Evolutionary conservation across 2,113 vertebrate genomes (phyloP), one percentile per base, ranked within the genome.

Genomic region (Zosterops hypoxanthus): DNA sequence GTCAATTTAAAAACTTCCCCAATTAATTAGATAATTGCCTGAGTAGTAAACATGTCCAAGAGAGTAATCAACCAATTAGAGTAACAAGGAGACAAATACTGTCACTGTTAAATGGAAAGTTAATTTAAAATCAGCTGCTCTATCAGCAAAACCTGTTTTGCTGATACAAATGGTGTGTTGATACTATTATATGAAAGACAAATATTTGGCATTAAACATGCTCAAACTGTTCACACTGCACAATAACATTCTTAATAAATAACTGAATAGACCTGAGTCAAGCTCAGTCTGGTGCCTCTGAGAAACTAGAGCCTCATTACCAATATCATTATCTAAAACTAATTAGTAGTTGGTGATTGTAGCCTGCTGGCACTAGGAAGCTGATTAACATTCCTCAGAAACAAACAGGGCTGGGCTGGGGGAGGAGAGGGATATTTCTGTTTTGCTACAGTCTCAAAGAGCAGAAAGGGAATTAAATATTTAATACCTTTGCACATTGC

Each of bases 271-370:
- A 89, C 69, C 57, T 66, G 49, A 95, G 60, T 89, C 91, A 82
- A 94, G 26, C 47, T 92, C 90, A 91, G 72, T 28, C 36, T 80
- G 59, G 39, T 80, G 69, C 83, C 81, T 89, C 73, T 65, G 44
- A 97, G 86, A 86, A 97, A 83, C 75, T 33, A 52, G 20, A 92
- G 59, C 34, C 75, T 88, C 88, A 95, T 95, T 96, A 91, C 64
- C 77, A 95, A 83, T 95, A 94, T 92, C 61, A 91, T 94, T 86
- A 95, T 68, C 90, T 92, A 80, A 93, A 95, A 92, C 64, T 92
- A 94, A 97, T 96, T 97, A 94, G 95, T 76, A 87, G 82, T 70
- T 95, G 90, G 94, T 89, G 93, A 97, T 49, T 94, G 92, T 88
- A 83, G 90, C 88, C 95, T 96, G 85, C 78, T 97, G 75, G 80